Base-by-base conservation (phyloP, 2,797 vertebrate genomes). In the Benthosema pterotum region DNA sequence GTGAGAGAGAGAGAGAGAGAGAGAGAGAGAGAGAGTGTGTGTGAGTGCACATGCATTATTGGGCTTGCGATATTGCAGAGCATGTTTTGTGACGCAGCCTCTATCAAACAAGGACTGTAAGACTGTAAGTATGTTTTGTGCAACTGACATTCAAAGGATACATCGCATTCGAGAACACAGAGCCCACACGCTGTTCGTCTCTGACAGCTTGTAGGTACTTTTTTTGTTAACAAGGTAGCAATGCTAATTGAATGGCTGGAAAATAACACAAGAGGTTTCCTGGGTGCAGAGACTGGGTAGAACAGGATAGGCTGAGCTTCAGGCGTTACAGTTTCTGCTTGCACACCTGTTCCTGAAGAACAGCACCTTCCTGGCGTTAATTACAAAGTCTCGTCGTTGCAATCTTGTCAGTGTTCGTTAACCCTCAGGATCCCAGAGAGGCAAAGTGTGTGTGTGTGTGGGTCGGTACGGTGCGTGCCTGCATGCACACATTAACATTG, bases 91-190 rank as follows among this genome's bases (percentile, higher is more conserved):
- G 66, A 74, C 28, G 28, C 46, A 2, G 69, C 55, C 57, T 49
- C 69, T 72, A 68, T 58, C 70, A 72, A 53, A 70, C 77, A 71
- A 22, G 22, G 22, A 22, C 22, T 22, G 22, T n/a, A n/a, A 66
- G 63, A 72, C 45, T 60, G n/a, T n/a, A n/a, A n/a, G n/a, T n/a
- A n/a, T 84, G 79, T 86, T 88, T 88, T 79, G 87, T 90, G 66
- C 18, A 59, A 67, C 59, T 83, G 87, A 82, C 79, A 67, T 50
- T 53, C 63, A 19, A 45, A 68, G 66, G 69, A 65, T 63, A 72
- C 78, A 52, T 65, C 69, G 69, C 71, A 71, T 68, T 67, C 16
- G 11, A 60, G 57, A 63, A 50, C 52, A 64, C 60, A 60, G 57
- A 28, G 72, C 63, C 62, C 42, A 53, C 57, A 12, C 11, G 32